Evolutionary conservation across 2,113 vertebrate genomes (phyloP).

Genomic region (Petromus typicus): DNA sequence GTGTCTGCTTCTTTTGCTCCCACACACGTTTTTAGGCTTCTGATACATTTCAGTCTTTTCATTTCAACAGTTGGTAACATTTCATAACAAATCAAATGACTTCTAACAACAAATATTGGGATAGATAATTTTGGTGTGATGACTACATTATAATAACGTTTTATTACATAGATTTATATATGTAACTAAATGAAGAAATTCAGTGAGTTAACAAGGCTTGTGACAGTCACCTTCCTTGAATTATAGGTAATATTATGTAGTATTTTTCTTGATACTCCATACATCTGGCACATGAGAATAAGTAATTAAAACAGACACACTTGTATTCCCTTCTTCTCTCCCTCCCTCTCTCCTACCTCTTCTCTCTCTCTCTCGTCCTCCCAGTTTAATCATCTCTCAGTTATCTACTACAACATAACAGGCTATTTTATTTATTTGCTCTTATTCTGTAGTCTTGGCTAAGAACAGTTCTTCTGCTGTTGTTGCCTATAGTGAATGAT

Average conservation of each 20-base stretch:
- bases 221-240: neutral
- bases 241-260: neutral
- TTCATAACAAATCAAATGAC: slow-evolving; percentile 1
- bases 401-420: neutral
- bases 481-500: neutral
- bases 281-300: neutral
- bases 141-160: neutral
- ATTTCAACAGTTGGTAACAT: slow-evolving; percentile 20
- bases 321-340: neutral
- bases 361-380: neutral
- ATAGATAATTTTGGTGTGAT: slow-evolving; percentile 11
- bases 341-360: neutral
- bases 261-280: neutral
- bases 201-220: slow-evolving; percentile 9
- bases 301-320: neutral
- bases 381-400: neutral
- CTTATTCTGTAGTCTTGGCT: neutral
- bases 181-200: slow-evolving; percentile 21
- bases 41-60: neutral
- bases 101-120: slow-evolving; percentile 24
- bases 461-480: neutral
- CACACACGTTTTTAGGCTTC: neutral
- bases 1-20: neutral
- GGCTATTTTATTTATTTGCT: slow-evolving; percentile 21
- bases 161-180: neutral